Percentiles rank a stretch among this genome's conserved stretches.
phyloP scores from a whole-genome alignment of 1,140 invertebrate genomes.

The Argopecten irradians region DNA sequence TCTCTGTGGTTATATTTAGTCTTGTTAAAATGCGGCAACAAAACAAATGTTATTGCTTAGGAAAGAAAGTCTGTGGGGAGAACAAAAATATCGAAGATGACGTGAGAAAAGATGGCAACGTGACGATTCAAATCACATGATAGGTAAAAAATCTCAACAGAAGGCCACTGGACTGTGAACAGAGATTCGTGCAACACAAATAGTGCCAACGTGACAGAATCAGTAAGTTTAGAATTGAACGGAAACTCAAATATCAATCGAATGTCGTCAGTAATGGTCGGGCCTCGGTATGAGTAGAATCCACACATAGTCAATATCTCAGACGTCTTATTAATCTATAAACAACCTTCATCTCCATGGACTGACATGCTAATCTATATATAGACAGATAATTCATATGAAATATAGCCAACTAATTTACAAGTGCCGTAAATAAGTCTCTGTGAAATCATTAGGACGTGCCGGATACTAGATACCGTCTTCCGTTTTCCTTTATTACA shows the following conservation, averaged over 20 bases:
- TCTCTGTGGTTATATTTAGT: not conserved
- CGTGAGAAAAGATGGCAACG: not conserved
- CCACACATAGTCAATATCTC: not conserved
- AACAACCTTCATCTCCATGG: not conserved
- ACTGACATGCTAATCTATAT: not conserved
- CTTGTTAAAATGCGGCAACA: not conserved
- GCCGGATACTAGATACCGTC: not conserved
- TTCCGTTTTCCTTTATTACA: not conserved
- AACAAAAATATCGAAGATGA: not conserved
- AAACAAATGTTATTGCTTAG: not conserved
- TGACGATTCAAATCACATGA: too few species aligned
- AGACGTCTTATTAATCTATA: not conserved
- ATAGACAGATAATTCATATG: not conserved
- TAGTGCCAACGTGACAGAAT: too few species aligned
- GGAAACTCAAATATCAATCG: too few species aligned
- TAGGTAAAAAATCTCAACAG: too few species aligned
- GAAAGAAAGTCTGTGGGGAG: not conserved
- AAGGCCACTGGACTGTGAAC: too few species aligned
- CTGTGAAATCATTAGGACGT: slow-evolving; percentile 13
- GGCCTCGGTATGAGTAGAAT: not conserved
- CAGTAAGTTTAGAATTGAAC: too few species aligned
- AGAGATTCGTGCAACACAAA: too few species aligned
- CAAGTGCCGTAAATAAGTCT: not conserved
- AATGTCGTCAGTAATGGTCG: not conserved
- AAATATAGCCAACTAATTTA: not conserved